phyloP scores from a whole-genome alignment of 2,797 vertebrate genomes.

The Cottoperca gobio region DNA sequence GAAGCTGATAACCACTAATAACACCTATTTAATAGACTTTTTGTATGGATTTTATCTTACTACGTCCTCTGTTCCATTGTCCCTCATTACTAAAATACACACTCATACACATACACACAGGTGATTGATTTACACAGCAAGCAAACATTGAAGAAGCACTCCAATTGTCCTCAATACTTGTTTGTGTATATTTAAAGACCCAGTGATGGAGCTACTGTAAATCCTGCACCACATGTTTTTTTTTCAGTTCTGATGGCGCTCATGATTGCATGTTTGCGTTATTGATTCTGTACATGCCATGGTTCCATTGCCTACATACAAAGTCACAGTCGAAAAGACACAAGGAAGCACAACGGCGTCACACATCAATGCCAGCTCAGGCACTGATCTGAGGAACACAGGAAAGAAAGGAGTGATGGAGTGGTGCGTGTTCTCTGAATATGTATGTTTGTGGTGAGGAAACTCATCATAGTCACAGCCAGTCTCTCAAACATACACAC shows the following conservation, averaged over 20 bases:
- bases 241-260: neutral
- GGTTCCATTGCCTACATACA: neutral
- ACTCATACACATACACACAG: too few species aligned
- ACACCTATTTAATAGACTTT: neutral
- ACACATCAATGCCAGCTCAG: slow-evolving; percentile 43
- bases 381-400: slow-evolving; percentile 48
- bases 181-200: slow-evolving; percentile 10
- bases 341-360: neutral
- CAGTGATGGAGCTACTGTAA: neutral
- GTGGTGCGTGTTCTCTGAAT: slow-evolving; percentile 68
- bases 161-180: neutral
- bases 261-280: slow-evolving; percentile 30
- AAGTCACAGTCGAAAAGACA: neutral
- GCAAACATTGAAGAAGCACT: slow-evolving; percentile 4
- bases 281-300: neutral
- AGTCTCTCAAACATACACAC: slow-evolving; percentile 28
- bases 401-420: slow-evolving; percentile 69
- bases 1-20: too few species aligned
- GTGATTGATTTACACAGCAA: slow-evolving; percentile 15
- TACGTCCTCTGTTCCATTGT: neutral
- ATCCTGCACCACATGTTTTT: neutral
- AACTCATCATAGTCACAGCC: slow-evolving; percentile 73
- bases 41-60: neutral
- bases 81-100: neutral
- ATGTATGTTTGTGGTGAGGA: slow-evolving; percentile 72